These are phyloP conservation scores for Oxygymnocypris stewartii DNA, from an alignment of 2,113 vertebrate species.

Conservation along the genomic window DNA sequence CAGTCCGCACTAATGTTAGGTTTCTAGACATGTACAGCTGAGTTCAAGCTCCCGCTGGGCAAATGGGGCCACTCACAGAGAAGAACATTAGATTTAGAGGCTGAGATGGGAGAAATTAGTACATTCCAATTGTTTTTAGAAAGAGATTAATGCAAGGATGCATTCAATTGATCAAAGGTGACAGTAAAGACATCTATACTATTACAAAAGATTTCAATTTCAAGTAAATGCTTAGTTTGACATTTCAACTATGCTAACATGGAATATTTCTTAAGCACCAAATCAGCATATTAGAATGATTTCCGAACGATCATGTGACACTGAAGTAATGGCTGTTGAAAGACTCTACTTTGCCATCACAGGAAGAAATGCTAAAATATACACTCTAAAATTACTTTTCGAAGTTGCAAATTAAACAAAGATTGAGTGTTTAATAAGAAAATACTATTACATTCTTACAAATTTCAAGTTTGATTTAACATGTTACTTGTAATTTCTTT, in stretches of 20 bases:
- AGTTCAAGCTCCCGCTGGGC: background rate
- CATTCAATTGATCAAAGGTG: no score
- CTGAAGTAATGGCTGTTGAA: background rate
- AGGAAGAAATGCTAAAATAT: background rate
- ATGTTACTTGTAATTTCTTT: background rate
- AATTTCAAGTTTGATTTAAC: background rate
- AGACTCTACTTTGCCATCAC: background rate
- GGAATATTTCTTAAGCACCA: no score
- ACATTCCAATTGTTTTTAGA: no score
- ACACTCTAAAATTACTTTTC: no score
- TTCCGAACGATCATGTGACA: no score
- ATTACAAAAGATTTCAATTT: background rate
- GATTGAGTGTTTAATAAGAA: background rate
- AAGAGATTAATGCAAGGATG: background rate
- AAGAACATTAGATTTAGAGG: background rate
- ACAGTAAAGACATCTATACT: background rate
- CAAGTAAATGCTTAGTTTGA: background rate
- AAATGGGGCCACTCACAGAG: background rate
- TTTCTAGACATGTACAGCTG: constrained; percentile 14
- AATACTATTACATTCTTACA: background rate
- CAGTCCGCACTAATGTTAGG: background rate
- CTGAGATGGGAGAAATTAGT: background rate
- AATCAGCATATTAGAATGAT: no score
- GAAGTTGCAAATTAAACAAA: background rate
- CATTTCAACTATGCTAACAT: background rate